Evolutionary conservation across 2,113 vertebrate genomes (phyloP), one percentile per base, ranked within the genome.

Genomic region (Gobius niger): DNA sequence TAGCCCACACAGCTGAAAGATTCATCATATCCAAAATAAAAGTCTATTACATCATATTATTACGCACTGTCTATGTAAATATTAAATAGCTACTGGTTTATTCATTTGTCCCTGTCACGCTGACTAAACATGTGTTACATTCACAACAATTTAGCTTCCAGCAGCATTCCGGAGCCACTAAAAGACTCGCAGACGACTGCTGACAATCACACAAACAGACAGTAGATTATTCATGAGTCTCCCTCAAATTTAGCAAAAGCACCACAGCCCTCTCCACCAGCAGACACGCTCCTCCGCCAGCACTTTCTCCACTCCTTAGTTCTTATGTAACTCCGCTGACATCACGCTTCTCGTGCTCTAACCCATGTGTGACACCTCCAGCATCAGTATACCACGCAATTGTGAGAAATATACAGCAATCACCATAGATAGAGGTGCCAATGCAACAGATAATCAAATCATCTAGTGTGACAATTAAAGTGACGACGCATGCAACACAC

Each of bases 281-380:
- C 76, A 80, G 84, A 70, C 82, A 72, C 76, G 47, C 66, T 83
- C 77, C 65, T 80, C 85, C 82, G 83, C 80, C 83, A 76, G 82
- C 82, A 63, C 86, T 85, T 82, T 75, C 81, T 54, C 82, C 72
- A 84, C 86, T 86, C 83, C 79, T 76, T 80, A 62, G 51, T 72
- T 85, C 90, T 92, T 92, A 92, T 83, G 70, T 90, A 92, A 92
- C 86, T 82, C 75, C 78, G 80, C 85, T 87, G 84, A 87, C 85
- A 85, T 90, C 86, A 88, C 76, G 64, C 82, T 80, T 71, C 80
- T 74, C 75, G 52, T 88, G 82, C 84, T 76, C 54, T 73, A 85
- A 84, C 83, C 85, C 89, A 44, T 78, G 88, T 87, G 86, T 86
- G 84, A 85, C 80, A 65, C 76, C 78, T 78, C 73, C 72, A 34